Evolutionary conservation across 2,113 vertebrate genomes (phyloP).

Genomic region (Paramisgurnus dabryanus): DNA sequence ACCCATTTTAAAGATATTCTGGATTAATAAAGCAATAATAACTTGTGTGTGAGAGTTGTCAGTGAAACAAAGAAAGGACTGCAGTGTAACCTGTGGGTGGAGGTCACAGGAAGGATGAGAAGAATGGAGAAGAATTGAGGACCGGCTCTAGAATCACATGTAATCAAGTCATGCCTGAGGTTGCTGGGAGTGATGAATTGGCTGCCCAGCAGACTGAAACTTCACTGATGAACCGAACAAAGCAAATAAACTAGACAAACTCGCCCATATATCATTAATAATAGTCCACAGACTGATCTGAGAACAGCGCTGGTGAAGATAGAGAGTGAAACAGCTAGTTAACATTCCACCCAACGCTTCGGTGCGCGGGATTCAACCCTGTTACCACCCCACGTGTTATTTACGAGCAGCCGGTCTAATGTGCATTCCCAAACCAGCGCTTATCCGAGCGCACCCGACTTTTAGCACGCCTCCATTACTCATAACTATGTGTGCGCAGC

Average conservation of each 20-base stretch:
- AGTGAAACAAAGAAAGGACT: slow-evolving; percentile 50
- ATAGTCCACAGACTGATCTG: slow-evolving; percentile 22
- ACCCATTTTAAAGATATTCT: neutral
- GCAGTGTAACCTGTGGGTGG: slow-evolving; percentile 56
- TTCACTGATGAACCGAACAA: slow-evolving; percentile 11
- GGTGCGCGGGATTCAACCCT: slow-evolving; percentile 15
- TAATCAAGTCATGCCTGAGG: neutral
- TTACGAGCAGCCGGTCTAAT: slow-evolving; percentile 63
- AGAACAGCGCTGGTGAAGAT: slow-evolving; percentile 15
- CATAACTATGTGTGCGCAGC: slow-evolving; percentile 58
- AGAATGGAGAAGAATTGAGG: slow-evolving; percentile 5
- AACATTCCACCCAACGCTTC: slow-evolving; percentile 52
- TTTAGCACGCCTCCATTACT: slow-evolving; percentile 61
- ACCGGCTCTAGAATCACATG: neutral
- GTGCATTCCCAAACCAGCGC: slow-evolving; percentile 60
- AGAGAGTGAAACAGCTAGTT: slow-evolving; percentile 53
- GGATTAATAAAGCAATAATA: too few species aligned
- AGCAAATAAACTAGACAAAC: slow-evolving; percentile 9
- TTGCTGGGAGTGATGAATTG: slow-evolving; percentile 8
- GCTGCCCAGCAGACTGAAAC: slow-evolving; percentile 13
- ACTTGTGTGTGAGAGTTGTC: slow-evolving; percentile 27
- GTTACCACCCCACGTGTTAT: slow-evolving; percentile 50
- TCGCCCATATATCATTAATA: slow-evolving; percentile 11
- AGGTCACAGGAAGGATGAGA: slow-evolving; percentile 33
- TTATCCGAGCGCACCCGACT: slow-evolving; percentile 55